A percentile compares a stretch with the other conserved stretches of the same genome.
These are phyloP conservation scores for Anniella stebbinsi DNA, from an alignment of 2,797 vertebrate genomes.

Conservation along the genomic window DNA sequence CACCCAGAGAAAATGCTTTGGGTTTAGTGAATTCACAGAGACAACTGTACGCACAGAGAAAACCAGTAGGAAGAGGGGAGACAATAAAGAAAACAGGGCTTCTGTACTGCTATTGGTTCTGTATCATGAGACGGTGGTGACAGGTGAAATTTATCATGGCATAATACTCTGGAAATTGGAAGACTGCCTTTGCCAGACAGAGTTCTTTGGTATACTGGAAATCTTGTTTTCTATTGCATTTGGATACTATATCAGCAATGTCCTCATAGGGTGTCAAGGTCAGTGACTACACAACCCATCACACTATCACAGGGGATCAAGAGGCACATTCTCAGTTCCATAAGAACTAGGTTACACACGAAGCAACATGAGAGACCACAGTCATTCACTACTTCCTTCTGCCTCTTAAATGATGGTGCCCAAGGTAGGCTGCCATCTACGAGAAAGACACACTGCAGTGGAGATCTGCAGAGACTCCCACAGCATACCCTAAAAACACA, in stretches of 20 bases:
- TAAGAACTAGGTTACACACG: not conserved
- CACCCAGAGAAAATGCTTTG: not conserved
- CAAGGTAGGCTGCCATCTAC: not conserved
- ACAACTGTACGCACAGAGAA: not conserved
- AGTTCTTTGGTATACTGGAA: too few relatives aligned
- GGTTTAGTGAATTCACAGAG: not conserved
- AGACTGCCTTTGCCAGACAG: not conserved
- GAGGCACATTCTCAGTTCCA: not conserved
- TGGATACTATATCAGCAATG: not conserved
- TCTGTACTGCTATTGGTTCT: not conserved
- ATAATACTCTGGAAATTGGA: not conserved
- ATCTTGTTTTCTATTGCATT: not conserved
- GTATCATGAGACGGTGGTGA: not conserved
- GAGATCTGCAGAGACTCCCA: not conserved
- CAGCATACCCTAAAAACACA: not conserved
- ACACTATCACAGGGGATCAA: not conserved
- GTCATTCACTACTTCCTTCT: not conserved
- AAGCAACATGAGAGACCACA: not conserved
- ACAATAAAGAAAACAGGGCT: not conserved
- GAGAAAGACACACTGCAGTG: not conserved
- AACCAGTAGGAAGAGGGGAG: not conserved
- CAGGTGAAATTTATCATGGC: not conserved
- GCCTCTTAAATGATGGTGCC: not conserved
- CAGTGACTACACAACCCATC: not conserved
- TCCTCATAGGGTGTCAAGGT: not conserved